These are phyloP conservation scores for Macrosteles quadrilineatus DNA, from an alignment of 1,140 invertebrate genomes.

Conservation along the genomic window DNA sequence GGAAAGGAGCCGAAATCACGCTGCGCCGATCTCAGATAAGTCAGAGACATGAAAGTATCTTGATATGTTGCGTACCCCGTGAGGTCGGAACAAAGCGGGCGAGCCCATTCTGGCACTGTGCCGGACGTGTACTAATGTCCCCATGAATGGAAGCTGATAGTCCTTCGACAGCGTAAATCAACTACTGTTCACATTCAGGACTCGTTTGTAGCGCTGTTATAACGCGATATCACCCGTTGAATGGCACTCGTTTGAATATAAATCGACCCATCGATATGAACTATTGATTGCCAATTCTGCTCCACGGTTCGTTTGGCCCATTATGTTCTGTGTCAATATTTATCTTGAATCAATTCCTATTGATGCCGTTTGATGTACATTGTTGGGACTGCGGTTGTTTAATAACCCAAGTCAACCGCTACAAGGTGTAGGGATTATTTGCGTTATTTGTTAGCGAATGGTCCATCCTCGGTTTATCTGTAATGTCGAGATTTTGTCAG, in stretches of 20 bases:
- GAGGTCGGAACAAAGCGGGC: not conserved
- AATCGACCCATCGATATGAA: not conserved
- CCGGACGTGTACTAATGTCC: slow-evolving; percentile 1
- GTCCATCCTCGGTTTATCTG: too few species aligned
- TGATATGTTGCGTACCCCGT: not conserved
- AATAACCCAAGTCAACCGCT: too few species aligned
- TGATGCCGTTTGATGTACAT: too few species aligned
- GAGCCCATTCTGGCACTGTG: not conserved
- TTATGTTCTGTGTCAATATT: too few species aligned
- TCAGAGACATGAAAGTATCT: not conserved
- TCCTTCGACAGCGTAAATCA: not conserved
- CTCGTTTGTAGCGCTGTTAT: not conserved
- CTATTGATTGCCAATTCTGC: not conserved
- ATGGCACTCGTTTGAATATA: slow-evolving; percentile 14
- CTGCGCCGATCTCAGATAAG: too few species aligned
- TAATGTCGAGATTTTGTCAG: too few species aligned
- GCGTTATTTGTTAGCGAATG: too few species aligned
- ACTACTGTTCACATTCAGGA: slow-evolving; percentile 10
- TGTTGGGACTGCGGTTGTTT: too few species aligned
- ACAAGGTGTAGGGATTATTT: too few species aligned
- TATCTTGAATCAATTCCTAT: too few species aligned
- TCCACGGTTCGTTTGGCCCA: too few species aligned
- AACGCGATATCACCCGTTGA: not conserved
- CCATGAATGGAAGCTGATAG: slow-evolving; percentile 3
- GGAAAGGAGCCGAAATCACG: too few species aligned